Evolutionary conservation across 2,888 invertebrate genomes (phyloP).

Genomic region (Limulus polyphemus): DNA sequence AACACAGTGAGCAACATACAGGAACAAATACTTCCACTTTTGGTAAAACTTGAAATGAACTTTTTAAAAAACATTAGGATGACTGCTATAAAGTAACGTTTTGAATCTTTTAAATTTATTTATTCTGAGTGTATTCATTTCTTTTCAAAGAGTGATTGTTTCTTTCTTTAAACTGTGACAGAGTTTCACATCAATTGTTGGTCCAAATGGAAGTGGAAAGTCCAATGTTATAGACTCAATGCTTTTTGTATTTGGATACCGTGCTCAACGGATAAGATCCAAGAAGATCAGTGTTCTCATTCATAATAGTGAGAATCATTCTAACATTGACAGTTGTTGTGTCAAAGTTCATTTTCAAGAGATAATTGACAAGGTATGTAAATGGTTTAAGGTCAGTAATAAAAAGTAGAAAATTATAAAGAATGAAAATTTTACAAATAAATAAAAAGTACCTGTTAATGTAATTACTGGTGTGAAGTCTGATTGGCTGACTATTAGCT

Average conservation of each 20-base stretch:
- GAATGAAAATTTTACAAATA: too few relatives aligned
- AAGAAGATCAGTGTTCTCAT: slow-evolving; percentile 87
- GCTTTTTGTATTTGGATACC: slow-evolving; percentile 96
- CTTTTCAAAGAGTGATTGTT: neutral
- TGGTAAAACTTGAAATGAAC: too few relatives aligned
- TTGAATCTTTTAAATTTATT: neutral
- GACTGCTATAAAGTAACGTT: neutral
- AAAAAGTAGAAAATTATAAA: too few relatives aligned
- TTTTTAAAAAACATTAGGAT: neutral
- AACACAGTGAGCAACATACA: too few relatives aligned
- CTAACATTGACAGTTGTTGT: slow-evolving; percentile 60
- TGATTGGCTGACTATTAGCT: too few relatives aligned
- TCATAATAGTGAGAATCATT: slow-evolving; percentile 72
- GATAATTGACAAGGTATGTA: slow-evolving; percentile 48
- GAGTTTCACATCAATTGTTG: slow-evolving; percentile 92
- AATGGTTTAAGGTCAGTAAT: slow-evolving; percentile 41
- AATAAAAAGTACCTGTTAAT: too few relatives aligned
- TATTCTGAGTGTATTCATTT: slow-evolving; percentile 6
- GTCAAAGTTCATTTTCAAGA: slow-evolving; percentile 80
- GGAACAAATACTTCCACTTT: too few relatives aligned
- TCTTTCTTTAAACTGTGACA: slow-evolving; percentile 39
- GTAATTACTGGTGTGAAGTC: too few relatives aligned
- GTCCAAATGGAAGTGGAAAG: slow-evolving; percentile 98
- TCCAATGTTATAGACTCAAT: slow-evolving; percentile 98
- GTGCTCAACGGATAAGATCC: slow-evolving; percentile 86